Evolutionary conservation across 2,797 vertebrate genomes (phyloP).

Genomic region (Pangasius krempfi): DNA sequence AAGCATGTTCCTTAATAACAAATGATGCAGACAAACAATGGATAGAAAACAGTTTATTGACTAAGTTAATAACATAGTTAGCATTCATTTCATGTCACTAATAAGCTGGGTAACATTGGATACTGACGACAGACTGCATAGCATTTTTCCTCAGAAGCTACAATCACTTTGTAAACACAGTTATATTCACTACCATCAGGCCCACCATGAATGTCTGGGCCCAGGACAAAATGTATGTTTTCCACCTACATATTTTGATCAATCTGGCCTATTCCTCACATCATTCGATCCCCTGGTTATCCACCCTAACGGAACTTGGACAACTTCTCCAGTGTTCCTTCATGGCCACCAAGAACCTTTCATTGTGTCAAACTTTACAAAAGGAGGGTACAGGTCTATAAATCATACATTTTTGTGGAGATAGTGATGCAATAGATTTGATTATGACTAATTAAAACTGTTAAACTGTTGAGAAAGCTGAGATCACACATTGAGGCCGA

Average conservation of each 20-base stretch:
- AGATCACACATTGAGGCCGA: not conserved
- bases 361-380: too few species aligned
- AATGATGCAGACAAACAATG: slow-evolving; percentile 54
- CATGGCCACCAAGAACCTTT: not conserved
- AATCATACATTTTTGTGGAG: not conserved
- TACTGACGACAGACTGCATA: not conserved
- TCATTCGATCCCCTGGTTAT: not conserved
- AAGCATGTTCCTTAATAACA: not conserved
- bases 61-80: slow-evolving; percentile 4
- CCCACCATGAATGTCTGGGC: not conserved
- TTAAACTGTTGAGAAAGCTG: not conserved
- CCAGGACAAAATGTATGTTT: not conserved
- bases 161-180: slow-evolving; percentile 4
- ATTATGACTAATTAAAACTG: not conserved
- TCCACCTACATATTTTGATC: not conserved
- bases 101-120: not conserved
- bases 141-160: slow-evolving; percentile 7
- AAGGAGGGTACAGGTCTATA: not conserved
- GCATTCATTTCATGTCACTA: not conserved
- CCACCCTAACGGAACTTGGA: not conserved
- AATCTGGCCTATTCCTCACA: not conserved
- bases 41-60: slow-evolving; percentile 23
- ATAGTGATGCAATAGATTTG: not conserved
- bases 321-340: not conserved
- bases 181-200: not conserved